Base-by-base conservation (phyloP, 2,888 invertebrate species). In the Achlya flavicornis region DNA sequence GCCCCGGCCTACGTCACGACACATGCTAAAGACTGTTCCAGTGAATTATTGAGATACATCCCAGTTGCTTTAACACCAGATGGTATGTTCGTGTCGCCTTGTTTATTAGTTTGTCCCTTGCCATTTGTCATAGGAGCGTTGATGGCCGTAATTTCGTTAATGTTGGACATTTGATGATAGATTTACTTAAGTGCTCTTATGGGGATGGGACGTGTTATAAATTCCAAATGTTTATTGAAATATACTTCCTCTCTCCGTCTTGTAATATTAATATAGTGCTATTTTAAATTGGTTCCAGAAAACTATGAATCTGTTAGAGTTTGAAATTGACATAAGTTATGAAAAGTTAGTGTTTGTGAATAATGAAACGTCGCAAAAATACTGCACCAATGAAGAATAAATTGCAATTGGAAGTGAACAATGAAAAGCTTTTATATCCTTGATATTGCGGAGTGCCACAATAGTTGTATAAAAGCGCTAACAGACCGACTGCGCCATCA, bases 61-160 rank as follows among this genome's bases (percentile, higher is more conserved):
- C 77, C 79, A 73, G 74, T 77, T 81, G 82, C 84, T 83, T 79
- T 84, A 81, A 85, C 85, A 81, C 81, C 87, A 88, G 85, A 85
- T 88, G 90, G 83, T 84, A 81, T 84, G 82, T 81, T 83, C 82
- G 81, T 81, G 83, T 78, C 80, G 77, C 79, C 78, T 73, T 78
- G 83, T 82, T 81, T 86, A 85, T 88, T 86, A 86, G 81, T 83
- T 79, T 74, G 83, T 79, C 84, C 83, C 83, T 72, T 69, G 81
- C 79, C 83, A 88, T 91, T 89, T 91, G 90, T 92, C 91, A 91
- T 86, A 82, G 81, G 74, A 76, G 81, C 81, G 85, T 81, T 88
- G 87, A 90, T 89, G 81, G 83, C 79, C 73, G 80, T 88, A 84
- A 89, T 91, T 89, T 85, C 86, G 81, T 83, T 72, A 60, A 60